Conservation (phyloP, 1,140 invertebrate genomes). For the Archivesica marissinica region DNA sequence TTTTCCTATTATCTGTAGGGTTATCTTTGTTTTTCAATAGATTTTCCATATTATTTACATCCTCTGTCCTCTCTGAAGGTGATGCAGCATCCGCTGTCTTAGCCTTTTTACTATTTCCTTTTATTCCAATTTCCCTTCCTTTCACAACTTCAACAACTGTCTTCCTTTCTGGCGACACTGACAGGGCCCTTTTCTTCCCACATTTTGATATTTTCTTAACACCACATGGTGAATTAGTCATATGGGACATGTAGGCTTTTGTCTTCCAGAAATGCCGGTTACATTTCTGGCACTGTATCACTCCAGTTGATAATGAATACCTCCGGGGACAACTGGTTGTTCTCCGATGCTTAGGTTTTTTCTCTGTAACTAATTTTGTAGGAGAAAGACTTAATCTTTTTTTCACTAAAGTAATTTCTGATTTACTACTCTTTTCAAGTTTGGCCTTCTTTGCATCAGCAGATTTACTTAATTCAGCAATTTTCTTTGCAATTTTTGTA, state of each 20-base stretch:
- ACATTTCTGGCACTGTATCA: slow-evolving; percentile 43
- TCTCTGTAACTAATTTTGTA: neutral
- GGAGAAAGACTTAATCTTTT: slow-evolving; percentile 24
- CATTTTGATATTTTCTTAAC: neutral
- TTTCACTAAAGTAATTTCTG: neutral
- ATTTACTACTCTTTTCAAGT: neutral
- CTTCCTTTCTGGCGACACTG: neutral
- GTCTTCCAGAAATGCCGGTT: slow-evolving; percentile 28
- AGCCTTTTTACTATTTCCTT: neutral
- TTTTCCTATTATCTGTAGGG: neutral
- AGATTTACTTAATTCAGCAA: neutral
- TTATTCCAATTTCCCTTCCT: neutral
- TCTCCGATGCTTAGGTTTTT: neutral
- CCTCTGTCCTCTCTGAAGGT: neutral
- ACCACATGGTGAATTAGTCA: neutral
- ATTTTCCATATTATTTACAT: too few species aligned
- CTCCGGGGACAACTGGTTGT: neutral
- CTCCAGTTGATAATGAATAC: slow-evolving; percentile 29
- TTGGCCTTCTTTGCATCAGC: neutral
- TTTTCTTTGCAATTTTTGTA: slow-evolving; percentile 34
- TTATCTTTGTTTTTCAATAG: too few species aligned
- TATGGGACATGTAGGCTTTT: neutral
- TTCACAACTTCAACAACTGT: neutral
- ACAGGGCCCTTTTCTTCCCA: slow-evolving; percentile 25
- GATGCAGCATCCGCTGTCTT: neutral